A percentile compares a stretch with the other conserved stretches of the same genome.
These are phyloP conservation scores for Drosophila serrata DNA, from an alignment of 1,140 invertebrate genomes.

Conservation along the genomic window DNA sequence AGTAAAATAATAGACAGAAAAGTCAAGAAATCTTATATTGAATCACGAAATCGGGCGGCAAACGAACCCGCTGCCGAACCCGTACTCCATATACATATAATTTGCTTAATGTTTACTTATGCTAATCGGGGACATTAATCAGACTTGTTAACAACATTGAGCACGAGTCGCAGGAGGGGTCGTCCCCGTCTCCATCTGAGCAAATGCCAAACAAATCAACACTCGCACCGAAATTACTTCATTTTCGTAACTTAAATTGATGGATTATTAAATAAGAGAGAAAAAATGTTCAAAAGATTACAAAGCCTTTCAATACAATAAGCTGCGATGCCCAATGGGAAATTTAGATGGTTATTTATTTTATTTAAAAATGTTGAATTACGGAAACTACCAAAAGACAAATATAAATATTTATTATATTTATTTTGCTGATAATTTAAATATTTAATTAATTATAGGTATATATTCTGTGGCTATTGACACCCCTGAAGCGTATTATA, in stretches of 20 bases:
- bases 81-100: conserved; percentile 59
- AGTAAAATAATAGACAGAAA: conserved; percentile 44
- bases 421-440: background rate
- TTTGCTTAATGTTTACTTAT: conserved; percentile 80
- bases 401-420: background rate
- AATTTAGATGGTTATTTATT: conserved; percentile 23
- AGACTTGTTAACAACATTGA: conserved; percentile 71
- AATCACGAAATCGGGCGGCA: conserved; percentile 63
- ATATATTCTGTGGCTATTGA: too few species aligned
- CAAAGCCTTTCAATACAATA: conserved; percentile 41
- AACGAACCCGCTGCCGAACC: conserved; percentile 23
- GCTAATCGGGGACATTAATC: conserved; percentile 78
- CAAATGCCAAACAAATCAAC: conserved; percentile 51
- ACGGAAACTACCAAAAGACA: background rate
- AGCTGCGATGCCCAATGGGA: conserved; percentile 22
- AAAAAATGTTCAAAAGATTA: conserved; percentile 48
- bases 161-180: conserved; percentile 58
- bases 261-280: conserved; percentile 65
- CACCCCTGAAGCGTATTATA: too few species aligned
- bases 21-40: conserved; percentile 67
- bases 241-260: conserved; percentile 69
- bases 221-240: conserved; percentile 45
- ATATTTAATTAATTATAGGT: background rate
- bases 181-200: conserved; percentile 5
- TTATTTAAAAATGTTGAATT: background rate